A percentile compares a stretch with the other conserved stretches of the same genome.
phyloP scores from a whole-genome alignment of 2,888 invertebrate species.

The Rambutsinella grinnellia region DNA sequence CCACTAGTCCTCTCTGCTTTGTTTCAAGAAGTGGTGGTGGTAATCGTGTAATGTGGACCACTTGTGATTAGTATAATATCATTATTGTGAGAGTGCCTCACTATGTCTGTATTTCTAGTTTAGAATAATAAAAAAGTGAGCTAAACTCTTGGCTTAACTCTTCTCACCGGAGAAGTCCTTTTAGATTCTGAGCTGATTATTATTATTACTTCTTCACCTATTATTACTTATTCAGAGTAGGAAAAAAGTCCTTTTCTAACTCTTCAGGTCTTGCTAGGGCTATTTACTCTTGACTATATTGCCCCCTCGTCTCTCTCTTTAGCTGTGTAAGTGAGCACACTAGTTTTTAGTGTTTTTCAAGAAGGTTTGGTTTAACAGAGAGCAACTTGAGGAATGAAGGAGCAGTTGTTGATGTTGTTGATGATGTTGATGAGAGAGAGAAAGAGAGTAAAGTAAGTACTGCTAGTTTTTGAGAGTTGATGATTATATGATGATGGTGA shows the following conservation, averaged over 20 bases:
- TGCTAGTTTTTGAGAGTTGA: conserved; percentile 12
- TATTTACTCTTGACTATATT: too few species aligned
- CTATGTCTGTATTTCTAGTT: too few species aligned
- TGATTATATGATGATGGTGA: conserved; percentile 27
- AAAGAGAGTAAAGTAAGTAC: background rate
- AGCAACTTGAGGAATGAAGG: conserved; percentile 55
- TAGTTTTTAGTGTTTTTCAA: conserved; percentile 46
- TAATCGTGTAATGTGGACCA: conserved; percentile 47
- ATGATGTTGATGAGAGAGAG: conserved; percentile 23
- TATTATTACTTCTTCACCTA: background rate
- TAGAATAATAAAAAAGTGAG: background rate
- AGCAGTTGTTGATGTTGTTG: conserved; percentile 47
- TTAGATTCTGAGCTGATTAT: background rate
- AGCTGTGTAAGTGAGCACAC: conserved; percentile 37
- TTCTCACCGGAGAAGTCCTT: background rate
- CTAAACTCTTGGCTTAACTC: background rate
- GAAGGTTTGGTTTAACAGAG: conserved; percentile 51
- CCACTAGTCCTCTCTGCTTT: conserved; percentile 30
- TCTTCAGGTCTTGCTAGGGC: background rate
- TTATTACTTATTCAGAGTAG: background rate
- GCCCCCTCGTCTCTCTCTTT: too few species aligned
- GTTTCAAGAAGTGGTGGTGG: conserved; percentile 44
- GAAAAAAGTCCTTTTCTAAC: too few species aligned
- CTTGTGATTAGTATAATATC: conserved; percentile 33
- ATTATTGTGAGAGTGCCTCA: background rate